Base-by-base conservation (phyloP, 2,797 vertebrate species). In the Lepidocolaptes lacrymiger region DNA sequence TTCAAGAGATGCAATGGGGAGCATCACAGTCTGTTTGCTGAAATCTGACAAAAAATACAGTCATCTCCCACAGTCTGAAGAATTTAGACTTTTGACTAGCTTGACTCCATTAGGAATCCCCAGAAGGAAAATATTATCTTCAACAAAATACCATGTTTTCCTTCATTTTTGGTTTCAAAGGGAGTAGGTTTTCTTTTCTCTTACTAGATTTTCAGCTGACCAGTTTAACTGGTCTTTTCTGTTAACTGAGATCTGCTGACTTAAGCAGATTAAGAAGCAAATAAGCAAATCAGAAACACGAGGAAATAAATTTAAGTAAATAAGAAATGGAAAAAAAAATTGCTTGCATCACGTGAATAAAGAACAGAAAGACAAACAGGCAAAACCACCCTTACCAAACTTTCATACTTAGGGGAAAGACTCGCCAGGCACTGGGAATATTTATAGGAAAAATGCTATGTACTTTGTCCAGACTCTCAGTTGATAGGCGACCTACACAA, bases 281-380 rank as follows among this genome's bases (percentile, higher is more conserved):
- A 58, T 43, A 83, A 30, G 59, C 44, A 92, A 85, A 51, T 58
- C 79, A 81, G 61, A 83, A 93, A 66, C 49, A 34, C 46, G 17
- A 91, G 58, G n/a, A 92, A 95, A 88, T 32, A 84, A 67, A 76
- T 54, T 24, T 62, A 72, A 55, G 69, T 56, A 91, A 86, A 86
- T 62, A 80, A 83, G 59, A 67, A 91, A 74, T 30, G 13, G 11
- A 83, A 94, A 69, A 61, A 43, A 39, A 52, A 77, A 5, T 36
- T 75, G 9, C 15, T 84, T 87, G 30, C 20, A 85, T 82, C 13
- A n/a, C 28, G 5, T 52, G 55, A 78, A 69, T 62, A 66, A 68
- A 75, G 27, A 84, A 51, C 7, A 84, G 39, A 64, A 82, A 54
- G 75, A 64, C 41, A 85, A 92, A 77, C 59, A 88, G 54, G 62